Conservation (phyloP, 2,888 invertebrate species). For the Melinaea menophilus region DNA sequence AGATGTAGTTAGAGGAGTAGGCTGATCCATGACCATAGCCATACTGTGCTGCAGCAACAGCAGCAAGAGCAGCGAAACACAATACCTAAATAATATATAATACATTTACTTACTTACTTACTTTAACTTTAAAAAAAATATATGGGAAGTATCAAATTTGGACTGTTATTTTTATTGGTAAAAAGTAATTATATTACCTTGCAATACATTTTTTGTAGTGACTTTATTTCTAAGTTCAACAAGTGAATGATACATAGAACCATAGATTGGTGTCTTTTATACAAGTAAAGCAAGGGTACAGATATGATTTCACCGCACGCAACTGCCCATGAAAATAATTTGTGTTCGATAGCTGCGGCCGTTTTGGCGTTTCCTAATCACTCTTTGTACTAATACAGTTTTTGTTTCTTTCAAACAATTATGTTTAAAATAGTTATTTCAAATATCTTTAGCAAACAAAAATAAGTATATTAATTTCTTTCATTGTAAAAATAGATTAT, state of each 20-base stretch:
- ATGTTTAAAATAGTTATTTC: too few species aligned
- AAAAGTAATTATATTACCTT: constrained; percentile 14
- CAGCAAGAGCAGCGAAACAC: constrained; percentile 30
- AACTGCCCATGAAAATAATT: constrained; percentile 19
- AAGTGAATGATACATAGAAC: constrained; percentile 39
- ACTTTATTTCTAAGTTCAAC: constrained; percentile 27
- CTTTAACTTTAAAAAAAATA: neutral
- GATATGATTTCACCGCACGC: constrained; percentile 38
- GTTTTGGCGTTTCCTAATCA: too few species aligned
- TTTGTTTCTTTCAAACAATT: too few species aligned
- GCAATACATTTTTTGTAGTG: constrained; percentile 18
- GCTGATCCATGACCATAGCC: constrained; percentile 55
- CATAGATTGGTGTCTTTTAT: constrained; percentile 43
- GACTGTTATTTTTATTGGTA: neutral
- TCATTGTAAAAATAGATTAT: too few species aligned
- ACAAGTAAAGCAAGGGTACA: constrained; percentile 39
- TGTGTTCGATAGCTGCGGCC: too few species aligned
- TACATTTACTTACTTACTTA: neutral
- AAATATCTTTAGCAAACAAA: too few species aligned
- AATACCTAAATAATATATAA: constrained; percentile 26
- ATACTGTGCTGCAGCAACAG: constrained; percentile 22
- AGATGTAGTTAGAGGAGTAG: constrained; percentile 57
- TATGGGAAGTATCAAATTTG: too few species aligned
- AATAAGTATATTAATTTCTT: too few species aligned
- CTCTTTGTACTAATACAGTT: too few species aligned